phyloP scores from a whole-genome alignment of 2,797 vertebrate species.

The Cercopithecus petaurista region DNA sequence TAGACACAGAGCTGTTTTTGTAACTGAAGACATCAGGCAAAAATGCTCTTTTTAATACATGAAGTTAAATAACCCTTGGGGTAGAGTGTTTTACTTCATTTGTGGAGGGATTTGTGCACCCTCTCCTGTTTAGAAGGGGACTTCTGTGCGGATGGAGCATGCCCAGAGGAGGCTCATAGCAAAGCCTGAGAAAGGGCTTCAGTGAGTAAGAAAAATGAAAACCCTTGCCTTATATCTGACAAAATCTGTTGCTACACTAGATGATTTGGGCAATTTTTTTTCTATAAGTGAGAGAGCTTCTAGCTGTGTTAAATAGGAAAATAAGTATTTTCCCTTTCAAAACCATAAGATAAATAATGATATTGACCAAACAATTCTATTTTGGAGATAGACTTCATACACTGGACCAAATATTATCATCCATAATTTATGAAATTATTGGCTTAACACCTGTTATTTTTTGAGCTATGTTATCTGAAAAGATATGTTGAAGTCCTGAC shows the following conservation, averaged over 20 bases:
- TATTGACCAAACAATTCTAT: background rate
- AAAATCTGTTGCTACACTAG: background rate
- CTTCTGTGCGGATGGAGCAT: accelerated
- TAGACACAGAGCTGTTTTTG: background rate
- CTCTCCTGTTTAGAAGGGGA: background rate
- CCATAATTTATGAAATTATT: background rate
- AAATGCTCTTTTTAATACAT: background rate
- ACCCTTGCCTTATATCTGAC: background rate
- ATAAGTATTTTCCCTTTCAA: background rate
- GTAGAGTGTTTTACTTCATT: background rate
- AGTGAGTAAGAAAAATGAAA: background rate
- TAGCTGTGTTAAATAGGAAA: background rate
- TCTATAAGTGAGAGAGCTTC: background rate
- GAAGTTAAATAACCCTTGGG: background rate
- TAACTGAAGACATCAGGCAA: background rate
- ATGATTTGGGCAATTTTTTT: background rate
- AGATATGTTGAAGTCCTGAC: background rate
- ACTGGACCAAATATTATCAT: background rate
- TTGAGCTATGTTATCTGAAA: background rate
- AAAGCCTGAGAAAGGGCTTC: background rate
- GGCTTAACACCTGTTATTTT: background rate
- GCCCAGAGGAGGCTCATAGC: background rate
- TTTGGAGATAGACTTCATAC: background rate
- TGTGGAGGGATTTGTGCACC: background rate
- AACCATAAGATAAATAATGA: background rate